Conservation (phyloP, 1,140 invertebrate genomes). For the Brachionus manjavacas region DNA sequence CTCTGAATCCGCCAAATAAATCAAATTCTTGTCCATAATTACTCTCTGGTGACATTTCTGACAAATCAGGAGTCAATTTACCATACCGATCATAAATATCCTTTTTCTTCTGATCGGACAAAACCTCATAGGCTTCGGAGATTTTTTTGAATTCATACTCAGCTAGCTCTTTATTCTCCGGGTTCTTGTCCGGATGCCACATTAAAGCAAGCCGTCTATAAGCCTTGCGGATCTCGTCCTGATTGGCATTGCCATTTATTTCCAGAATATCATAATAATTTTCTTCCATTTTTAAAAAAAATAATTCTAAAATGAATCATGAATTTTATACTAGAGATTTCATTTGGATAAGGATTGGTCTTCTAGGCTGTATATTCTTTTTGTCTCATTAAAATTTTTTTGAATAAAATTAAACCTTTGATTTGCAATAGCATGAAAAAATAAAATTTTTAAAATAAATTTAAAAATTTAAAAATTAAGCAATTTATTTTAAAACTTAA, state of each 20-base stretch:
- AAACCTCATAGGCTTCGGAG: constrained; percentile 19
- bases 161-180: constrained; percentile 69
- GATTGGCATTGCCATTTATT: neutral
- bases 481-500: neutral
- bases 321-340: neutral
- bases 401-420: neutral
- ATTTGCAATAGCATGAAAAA: neutral
- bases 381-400: neutral
- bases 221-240: constrained; percentile 48
- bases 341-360: neutral
- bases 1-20: neutral
- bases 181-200: constrained; percentile 17
- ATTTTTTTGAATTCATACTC: constrained; percentile 57
- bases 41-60: neutral
- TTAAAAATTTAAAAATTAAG: neutral
- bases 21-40: neutral
- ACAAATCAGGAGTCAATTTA: constrained; percentile 42
- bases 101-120: constrained; percentile 1
- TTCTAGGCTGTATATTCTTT: neutral
- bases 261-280: constrained; percentile 25
- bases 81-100: constrained; percentile 26
- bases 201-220: constrained; percentile 80
- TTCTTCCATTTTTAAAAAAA: neutral
- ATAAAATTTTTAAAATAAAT: neutral
- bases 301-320: neutral